Conservation (phyloP, 2,888 invertebrate species). For the Macroteleia sp. region DNA sequence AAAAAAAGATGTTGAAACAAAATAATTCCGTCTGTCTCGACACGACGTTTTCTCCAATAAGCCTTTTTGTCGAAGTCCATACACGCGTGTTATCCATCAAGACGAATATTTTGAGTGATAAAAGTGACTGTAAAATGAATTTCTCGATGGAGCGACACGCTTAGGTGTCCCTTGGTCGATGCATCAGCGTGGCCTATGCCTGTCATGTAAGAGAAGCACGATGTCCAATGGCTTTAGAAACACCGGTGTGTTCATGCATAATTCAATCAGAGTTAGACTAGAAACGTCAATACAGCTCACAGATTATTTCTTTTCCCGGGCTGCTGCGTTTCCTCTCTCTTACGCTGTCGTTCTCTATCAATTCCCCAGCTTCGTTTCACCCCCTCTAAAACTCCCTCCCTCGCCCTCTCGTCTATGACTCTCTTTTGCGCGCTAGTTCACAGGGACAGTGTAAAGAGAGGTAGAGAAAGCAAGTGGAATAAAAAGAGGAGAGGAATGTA, state of each 20-base stretch:
- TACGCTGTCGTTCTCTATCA: constrained; percentile 64
- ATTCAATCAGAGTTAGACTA: constrained; percentile 84
- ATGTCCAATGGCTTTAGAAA: constrained; percentile 73
- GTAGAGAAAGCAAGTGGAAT: constrained; percentile 62
- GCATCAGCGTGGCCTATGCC: constrained; percentile 37
- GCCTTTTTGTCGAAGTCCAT: not conserved
- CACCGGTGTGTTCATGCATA: constrained; percentile 84
- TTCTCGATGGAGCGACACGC: constrained; percentile 16
- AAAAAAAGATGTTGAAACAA: too few relatives aligned
- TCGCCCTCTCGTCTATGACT: constrained; percentile 56
- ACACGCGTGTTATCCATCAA: constrained; percentile 10
- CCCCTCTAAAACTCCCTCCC: constrained; percentile 59
- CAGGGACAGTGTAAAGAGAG: constrained; percentile 61
- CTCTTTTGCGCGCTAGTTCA: constrained; percentile 64
- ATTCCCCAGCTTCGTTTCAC: constrained; percentile 65
- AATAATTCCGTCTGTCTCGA: not conserved
- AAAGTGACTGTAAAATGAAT: constrained; percentile 29
- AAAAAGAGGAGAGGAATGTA: constrained; percentile 65
- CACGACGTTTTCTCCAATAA: constrained; percentile 11
- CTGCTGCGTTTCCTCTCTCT: constrained; percentile 62
- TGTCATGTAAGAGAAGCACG: constrained; percentile 61
- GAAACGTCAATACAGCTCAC: constrained; percentile 84
- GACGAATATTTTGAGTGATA: constrained; percentile 26
- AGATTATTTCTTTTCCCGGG: constrained; percentile 81
- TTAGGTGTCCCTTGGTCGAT: constrained; percentile 28